Conservation (phyloP, 2,113 vertebrate genomes). For the Silurus glanis region DNA sequence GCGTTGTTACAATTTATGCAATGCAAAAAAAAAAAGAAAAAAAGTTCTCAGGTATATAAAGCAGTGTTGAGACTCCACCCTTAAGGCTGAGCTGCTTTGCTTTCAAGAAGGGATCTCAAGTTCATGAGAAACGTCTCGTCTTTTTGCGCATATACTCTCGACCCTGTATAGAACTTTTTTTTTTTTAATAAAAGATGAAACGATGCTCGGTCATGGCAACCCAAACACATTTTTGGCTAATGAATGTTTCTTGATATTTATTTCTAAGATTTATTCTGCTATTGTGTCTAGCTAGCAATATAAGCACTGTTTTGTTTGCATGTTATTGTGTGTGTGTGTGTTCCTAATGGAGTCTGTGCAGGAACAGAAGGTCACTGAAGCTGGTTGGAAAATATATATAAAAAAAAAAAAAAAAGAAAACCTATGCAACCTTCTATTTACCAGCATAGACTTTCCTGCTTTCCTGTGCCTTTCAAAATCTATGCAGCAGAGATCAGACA, state of each 20-base stretch:
- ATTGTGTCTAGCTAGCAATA: conserved; percentile 10
- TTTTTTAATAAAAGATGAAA: background rate
- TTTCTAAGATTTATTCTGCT: background rate
- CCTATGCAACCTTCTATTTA: conserved; percentile 57
- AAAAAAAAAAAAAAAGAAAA: background rate
- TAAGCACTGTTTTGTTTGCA: conserved; percentile 31
- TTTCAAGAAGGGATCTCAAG: conserved; percentile 32
- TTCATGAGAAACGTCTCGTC: background rate
- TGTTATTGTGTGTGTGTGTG: conserved; percentile 28
- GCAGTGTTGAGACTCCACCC: conserved; percentile 24
- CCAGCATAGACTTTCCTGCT: conserved; percentile 44
- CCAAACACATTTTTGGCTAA: conserved; percentile 16
- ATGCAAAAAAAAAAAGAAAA: conserved; percentile 31
- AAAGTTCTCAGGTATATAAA: conserved; percentile 48
- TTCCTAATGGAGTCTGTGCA: background rate
- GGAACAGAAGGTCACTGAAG: conserved; percentile 12
- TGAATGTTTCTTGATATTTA: conserved; percentile 28
- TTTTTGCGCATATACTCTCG: background rate
- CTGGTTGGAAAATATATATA: background rate
- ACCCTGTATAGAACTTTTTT: background rate
- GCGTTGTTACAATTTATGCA: background rate
- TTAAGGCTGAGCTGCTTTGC: conserved; percentile 1
- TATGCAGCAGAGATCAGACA: conserved; percentile 50
- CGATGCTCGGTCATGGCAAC: conserved; percentile 49
- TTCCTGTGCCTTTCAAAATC: conserved; percentile 60